A percentile compares a stretch with the other conserved stretches of the same genome.
These are phyloP conservation scores for Alfaro cultratus DNA, from an alignment of 2,797 vertebrate genomes.

Conservation along the genomic window DNA sequence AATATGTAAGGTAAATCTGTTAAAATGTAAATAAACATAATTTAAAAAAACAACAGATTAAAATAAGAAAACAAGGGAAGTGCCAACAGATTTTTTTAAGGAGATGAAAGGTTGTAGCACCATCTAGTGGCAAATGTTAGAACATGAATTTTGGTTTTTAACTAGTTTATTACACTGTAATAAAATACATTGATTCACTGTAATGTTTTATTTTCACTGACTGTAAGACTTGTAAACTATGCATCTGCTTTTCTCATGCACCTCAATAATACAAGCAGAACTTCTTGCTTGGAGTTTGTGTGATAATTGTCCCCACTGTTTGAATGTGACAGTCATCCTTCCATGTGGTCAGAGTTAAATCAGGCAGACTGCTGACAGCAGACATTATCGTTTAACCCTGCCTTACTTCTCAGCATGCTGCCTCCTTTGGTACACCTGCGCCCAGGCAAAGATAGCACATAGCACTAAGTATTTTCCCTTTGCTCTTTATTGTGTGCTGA, in stretches of 20 bases:
- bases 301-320: constrained; percentile 34
- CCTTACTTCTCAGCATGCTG: constrained; percentile 61
- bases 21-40: background rate
- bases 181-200: background rate
- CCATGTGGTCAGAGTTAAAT: constrained; percentile 63
- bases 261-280: background rate
- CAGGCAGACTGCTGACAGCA: constrained; percentile 53
- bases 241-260: background rate
- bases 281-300: background rate
- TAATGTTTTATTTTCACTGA: background rate
- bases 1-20: background rate
- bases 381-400: constrained; percentile 41
- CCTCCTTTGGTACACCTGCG: constrained; percentile 67
- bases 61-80: background rate
- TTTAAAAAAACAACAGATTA: background rate
- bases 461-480: constrained; percentile 52
- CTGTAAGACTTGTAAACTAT: background rate
- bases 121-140: constrained; percentile 63
- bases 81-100: background rate
- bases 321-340: constrained; percentile 33
- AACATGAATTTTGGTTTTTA: constrained; percentile 3
- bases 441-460: constrained; percentile 51
- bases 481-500: constrained; percentile 37
- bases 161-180: background rate
- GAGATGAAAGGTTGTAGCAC: constrained; percentile 36